Conservation (phyloP, 2,888 invertebrate species). For the Pristionchus maxplancki region DNA sequence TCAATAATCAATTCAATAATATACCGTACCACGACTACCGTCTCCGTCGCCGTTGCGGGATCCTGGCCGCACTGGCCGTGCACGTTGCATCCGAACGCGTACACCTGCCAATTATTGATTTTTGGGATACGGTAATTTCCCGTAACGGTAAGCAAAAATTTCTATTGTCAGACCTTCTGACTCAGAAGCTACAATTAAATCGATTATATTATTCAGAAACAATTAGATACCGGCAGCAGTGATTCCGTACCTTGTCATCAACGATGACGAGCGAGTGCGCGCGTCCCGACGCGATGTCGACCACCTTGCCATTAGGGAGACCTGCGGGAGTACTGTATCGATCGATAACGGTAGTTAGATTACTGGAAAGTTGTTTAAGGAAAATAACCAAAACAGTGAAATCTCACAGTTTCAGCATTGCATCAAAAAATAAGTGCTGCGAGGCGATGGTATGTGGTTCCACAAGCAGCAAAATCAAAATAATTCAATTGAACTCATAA, state of each 20-base stretch:
- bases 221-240: not conserved
- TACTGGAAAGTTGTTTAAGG: no score
- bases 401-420: not conserved
- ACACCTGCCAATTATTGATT: constrained; percentile 58
- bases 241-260: constrained; percentile 41
- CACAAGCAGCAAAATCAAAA: no score
- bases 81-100: constrained; percentile 73
- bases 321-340: constrained; percentile 51
- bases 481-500: not conserved
- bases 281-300: constrained; percentile 64
- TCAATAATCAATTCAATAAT: not conserved
- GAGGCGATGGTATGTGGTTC: not conserved
- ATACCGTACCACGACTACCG: constrained; percentile 37
- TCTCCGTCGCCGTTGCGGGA: constrained; percentile 48
- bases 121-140: not conserved
- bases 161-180: no score
- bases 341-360: no score
- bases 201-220: not conserved
- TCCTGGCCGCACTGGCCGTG: constrained; percentile 73
- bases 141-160: no score
- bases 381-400: no score
- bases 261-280: constrained; percentile 70
- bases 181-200: not conserved
- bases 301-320: constrained; percentile 56
- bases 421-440: not conserved